Evolutionary conservation across 2,888 invertebrate genomes (phyloP).

Genomic region (Torymus texanus): DNA sequence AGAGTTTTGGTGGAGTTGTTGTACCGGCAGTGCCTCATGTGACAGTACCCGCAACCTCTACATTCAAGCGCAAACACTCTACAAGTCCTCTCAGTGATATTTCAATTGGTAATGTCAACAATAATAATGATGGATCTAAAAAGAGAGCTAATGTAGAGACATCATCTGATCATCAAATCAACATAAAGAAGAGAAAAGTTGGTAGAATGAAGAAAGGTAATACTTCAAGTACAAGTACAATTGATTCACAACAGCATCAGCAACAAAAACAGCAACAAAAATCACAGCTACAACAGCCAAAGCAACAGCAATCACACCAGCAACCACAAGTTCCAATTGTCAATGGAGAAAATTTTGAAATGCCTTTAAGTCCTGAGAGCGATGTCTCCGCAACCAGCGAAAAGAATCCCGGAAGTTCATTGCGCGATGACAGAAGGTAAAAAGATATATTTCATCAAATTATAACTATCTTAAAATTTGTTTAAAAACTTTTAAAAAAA

Average conservation of each 20-base stretch:
- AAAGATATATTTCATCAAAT: background rate
- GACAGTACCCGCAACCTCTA: constrained; percentile 64
- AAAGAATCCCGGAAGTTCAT: constrained; percentile 63
- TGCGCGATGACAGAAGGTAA: constrained; percentile 72
- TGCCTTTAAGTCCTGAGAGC: constrained; percentile 75
- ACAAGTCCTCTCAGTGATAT: constrained; percentile 69
- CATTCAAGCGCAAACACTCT: constrained; percentile 65
- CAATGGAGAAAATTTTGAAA: constrained; percentile 72
- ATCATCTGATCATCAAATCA: constrained; percentile 56
- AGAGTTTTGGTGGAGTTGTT: constrained; percentile 61
- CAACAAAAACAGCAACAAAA: constrained; percentile 27
- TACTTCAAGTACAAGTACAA: constrained; percentile 9
- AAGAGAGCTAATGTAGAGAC: constrained; percentile 42
- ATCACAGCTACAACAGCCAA: constrained; percentile 2
- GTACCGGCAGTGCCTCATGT: constrained; percentile 58
- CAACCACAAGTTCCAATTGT: constrained; percentile 56
- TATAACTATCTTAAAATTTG: background rate
- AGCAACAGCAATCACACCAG: constrained; percentile 18
- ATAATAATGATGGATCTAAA: constrained; percentile 68
- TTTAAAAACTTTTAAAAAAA: background rate
- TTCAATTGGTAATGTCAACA: constrained; percentile 66
- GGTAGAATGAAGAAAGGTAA: constrained; percentile 62
- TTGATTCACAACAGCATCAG: constrained; percentile 1
- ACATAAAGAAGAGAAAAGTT: constrained; percentile 66
- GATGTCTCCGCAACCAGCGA: constrained; percentile 73